Base-by-base conservation (phyloP, 2,113 vertebrate species). In the Dipodomys spectabilis region DNA sequence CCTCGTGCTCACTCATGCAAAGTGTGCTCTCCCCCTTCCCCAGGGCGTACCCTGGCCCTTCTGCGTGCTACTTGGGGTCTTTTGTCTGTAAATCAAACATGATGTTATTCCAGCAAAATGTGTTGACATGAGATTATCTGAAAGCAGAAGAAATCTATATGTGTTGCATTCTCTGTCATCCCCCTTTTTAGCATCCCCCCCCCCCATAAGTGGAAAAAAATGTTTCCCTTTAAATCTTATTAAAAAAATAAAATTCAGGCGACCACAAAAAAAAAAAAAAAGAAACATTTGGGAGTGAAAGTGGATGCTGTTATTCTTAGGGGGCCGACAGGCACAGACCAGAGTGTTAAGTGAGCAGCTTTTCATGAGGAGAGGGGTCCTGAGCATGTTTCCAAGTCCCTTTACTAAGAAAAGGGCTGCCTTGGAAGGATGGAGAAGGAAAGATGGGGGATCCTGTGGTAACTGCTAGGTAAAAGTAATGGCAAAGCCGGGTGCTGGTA, bases 11-110 rank as follows among this genome's bases (percentile, higher is more conserved):
- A 53, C 12, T 53, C 49, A 53, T 2, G 16, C 10, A 18, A 53
- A 28, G 15, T n/a, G 27, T 15, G 18, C 0, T 44, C 12, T 35
- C 39, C 39, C 39, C 15, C 68, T n/a, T 16, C 15, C 23, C 39
- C 65, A n/a, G 65, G 7, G 13, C 20, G 30, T 44, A 53, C 35
- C 19, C n/a, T n/a, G 53, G 7, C 30, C 60, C 60, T 35, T 57
- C 53, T 85, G 49, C 44, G 20, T 74, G 28, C 53, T 27, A 75
- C 64, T 82, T 72, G 30, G 53, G 16, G 62, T 39, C 64, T 74
- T 19, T 86, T 85, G 74, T 90, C 16, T 71, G 3, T n/a, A 88
- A 69, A 88, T 96, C 90, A 89, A 93, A 93, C 88, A 32, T 91
- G 62, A 82, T 73, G 86, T 96, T 23, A 81, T 86, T 79, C 92